Conservation (phyloP, 2,888 invertebrate genomes). For the Rugalucina vietnamica region DNA sequence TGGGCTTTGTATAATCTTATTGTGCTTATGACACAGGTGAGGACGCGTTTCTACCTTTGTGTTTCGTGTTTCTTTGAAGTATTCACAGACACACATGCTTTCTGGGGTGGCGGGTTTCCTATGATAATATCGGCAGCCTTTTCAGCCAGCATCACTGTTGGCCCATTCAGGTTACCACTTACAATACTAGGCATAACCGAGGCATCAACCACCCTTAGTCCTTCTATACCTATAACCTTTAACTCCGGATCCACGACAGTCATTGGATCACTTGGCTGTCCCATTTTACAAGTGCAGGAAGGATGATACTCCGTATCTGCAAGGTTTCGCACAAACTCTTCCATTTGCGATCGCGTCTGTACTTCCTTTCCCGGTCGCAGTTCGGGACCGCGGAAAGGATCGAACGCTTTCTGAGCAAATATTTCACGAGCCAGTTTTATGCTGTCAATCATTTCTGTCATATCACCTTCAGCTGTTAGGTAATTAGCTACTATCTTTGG, state of each 20-base stretch:
- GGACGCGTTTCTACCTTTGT: conserved; percentile 60
- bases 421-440: conserved; percentile 81
- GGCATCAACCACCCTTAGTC: conserved; percentile 91
- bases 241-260: conserved; percentile 89
- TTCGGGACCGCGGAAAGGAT: conserved; percentile 79
- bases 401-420: conserved; percentile 82
- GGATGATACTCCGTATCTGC: conserved; percentile 90
- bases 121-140: conserved; percentile 85
- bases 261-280: conserved; percentile 84
- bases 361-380: conserved; percentile 75
- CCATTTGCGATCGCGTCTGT: conserved; percentile 82
- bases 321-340: conserved; percentile 81
- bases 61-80: conserved; percentile 62
- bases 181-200: conserved; percentile 91
- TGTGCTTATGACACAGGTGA: too few relatives aligned
- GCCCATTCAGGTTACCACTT: conserved; percentile 89
- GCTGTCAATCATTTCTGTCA: conserved; percentile 82
- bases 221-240: conserved; percentile 85
- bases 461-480: conserved; percentile 88
- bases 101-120: conserved; percentile 81
- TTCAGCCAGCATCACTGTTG: conserved; percentile 85
- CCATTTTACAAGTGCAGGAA: conserved; percentile 91
- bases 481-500: conserved; percentile 97
- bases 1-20: too few relatives aligned
- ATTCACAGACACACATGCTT: conserved; percentile 81